Base-by-base conservation (phyloP, 2,888 invertebrate genomes). In the Cephus rjabovi region DNA sequence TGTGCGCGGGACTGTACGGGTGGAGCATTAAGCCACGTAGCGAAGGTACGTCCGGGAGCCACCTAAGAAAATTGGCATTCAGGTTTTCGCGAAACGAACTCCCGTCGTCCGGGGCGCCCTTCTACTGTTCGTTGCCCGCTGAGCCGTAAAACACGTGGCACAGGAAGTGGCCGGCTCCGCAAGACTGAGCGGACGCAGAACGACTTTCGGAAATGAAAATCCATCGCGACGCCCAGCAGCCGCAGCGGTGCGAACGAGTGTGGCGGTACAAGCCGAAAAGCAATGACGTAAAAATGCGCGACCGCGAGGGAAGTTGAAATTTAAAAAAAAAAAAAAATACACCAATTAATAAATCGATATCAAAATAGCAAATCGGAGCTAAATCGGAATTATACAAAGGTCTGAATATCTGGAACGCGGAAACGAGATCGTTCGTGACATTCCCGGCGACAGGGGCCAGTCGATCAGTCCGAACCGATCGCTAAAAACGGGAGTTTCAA, bases 41-140 rank as follows among this genome's bases (percentile, higher is more conserved):
- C 9, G 23, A 23, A 37, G 37, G 56, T 23, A 23, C 56, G 23
- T 23, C 56, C 1, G 30, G 23, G 23, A 23, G 56, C 11, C 74
- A 73, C 68, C 77, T 77, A 34, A 34, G 79, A 77, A 82, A 85
- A 86, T 83, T 82, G 79, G 79, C 85, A 84, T 83, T 85, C 79
- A 83, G 84, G 81, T 82, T 84, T 82, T 82, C 81, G 78, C 81
- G 79, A 82, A 83, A 82, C 76, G 79, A 80, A 80, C 78, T 83
- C 79, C 79, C 75, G 15, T 23, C 9, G 3, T 35, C 1, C 23
- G 9, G 9, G 9, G 56, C 56, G 56, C 56, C 23, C 56, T 23
- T 56, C 74, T 12, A 12, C 35, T 74, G 77, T 79, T 78, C 76
- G 78, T 78, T 81, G 81, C 79, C 79, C 76, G 78, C 74, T 78